Evolutionary conservation across 1,140 invertebrate genomes (phyloP).

Genomic region (Laodelphax striatellus): DNA sequence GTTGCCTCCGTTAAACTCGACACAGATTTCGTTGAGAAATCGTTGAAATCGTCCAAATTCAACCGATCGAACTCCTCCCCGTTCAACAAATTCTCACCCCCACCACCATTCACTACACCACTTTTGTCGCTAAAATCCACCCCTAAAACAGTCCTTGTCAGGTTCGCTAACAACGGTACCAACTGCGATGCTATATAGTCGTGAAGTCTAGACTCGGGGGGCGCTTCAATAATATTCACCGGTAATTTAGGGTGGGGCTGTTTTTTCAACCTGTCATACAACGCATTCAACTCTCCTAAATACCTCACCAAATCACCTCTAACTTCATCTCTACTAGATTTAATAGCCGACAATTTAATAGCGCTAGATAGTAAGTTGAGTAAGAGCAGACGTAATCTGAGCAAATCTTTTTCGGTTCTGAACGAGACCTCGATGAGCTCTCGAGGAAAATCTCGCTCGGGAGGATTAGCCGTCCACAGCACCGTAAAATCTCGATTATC

Average conservation of each 20-base stretch:
- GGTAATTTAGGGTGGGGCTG: background rate
- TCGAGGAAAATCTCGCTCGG: constrained; percentile 8
- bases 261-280: constrained; percentile 3
- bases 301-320: background rate
- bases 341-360: background rate
- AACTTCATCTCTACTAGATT: background rate
- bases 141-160: background rate
- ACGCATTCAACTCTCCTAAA: constrained; percentile 1
- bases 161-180: background rate
- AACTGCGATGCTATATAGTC: constrained; percentile 1
- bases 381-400: constrained; percentile 14
- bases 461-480: constrained; percentile 16
- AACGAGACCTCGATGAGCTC: constrained; percentile 12
- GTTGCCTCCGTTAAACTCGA: background rate
- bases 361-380: constrained; percentile 6
- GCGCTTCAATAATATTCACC: constrained; percentile 3
- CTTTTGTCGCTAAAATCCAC: background rate
- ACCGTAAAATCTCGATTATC: constrained; percentile 47
- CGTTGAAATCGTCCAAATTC: background rate
- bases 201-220: constrained; percentile 5
- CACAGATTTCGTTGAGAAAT: background rate
- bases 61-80: background rate
- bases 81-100: background rate
- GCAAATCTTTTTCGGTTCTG: constrained; percentile 13
- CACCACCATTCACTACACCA: background rate